Evolutionary conservation across 2,888 invertebrate species (phyloP), one percentile per base, ranked within the genome.

Genomic region (Nycteola revayana): DNA sequence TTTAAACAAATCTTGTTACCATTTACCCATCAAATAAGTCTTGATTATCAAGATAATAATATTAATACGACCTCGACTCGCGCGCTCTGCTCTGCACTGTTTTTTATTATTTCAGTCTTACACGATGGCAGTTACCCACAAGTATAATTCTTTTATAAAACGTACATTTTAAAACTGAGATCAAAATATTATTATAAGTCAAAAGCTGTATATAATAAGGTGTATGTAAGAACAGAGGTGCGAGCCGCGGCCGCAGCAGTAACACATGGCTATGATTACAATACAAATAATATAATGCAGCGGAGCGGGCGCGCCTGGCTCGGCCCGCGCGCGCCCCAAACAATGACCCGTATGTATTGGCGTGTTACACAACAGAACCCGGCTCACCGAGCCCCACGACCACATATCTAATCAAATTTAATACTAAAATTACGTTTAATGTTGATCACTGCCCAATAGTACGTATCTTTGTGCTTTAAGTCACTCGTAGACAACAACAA

Each of bases 391-490:
- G 78, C 81, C 70, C 61, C 69, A 60, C 68, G 69, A 66, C 73
- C 74, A 76, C 79, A 60, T 75, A 79, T 75, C 83, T 85, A 85
- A 82, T 80, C 81, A 78, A 83, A 81, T 81, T 83, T 86, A 82
- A 78, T 76, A 75, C 86, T 87, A 85, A 81, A 73, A 75, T 87
- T 86, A 86, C 84, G 79, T 77, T 84, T 76, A 85, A 87, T 88
- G 87, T 88, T 88, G 87, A 88, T 88, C 87, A 88, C 87, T 87
- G 87, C 87, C 87, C 86, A 85, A 80, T 82, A 81, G 86, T 88
- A 87, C 86, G 87, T 87, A 87, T 87, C 74, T 87, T 87, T 87
- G 86, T 86, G 87, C 87, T 83, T 75, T 75, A 71, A 78, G 78
- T 85, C 85, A 77, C 79, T 79, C 80, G 78, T 77, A 79, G 78